Evolutionary conservation across 2,888 invertebrate genomes (phyloP), one percentile per base, ranked within the genome.

Genomic region (Cheiracanthium punctorium): DNA sequence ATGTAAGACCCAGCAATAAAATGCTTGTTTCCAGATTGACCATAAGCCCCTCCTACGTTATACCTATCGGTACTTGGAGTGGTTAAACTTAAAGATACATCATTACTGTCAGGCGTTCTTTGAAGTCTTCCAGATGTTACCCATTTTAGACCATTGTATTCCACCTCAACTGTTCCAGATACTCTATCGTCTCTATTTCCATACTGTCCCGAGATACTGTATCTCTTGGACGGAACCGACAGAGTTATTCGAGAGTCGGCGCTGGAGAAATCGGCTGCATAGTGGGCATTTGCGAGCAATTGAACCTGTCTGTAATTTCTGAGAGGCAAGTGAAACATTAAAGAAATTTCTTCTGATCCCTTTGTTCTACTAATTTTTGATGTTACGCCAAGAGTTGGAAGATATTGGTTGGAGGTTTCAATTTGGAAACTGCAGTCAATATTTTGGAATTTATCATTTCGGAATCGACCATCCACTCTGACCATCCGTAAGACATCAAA

Each of bases 191-290:
- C 32, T 10, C 67, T 41, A 1, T 43, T 20, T 10, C 80, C 84
- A 52, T 87, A 87, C 28, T 74, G 88, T 4, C 77, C 72, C 24
- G 84, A 88, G 5, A 80, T 29, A 32, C 58, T 77, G 52, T 82
- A 88, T 17, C 17, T 48, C 28, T 73, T 82, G n/a, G 30, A 67
- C 2, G 87, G 87, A n/a, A 87, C 58, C 37, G 76, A 73, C 7
- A 88, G 58, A 17, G 88, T 88, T 14, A 85, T 65, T 24, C 87
- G 79, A n/a, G 88, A 76, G 33, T 85, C 81, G 28, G 80, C 74
- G 30, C 70, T 73, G 0, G 88, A 80, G n/a, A 79, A 77, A 43
- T 82, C 82, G 12, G 52, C 20, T n/a, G 74, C 33, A 58, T 88
- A 75, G 72, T 86, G 88, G 0, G 75, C 74, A 33, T 80, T 88